Base-by-base conservation (phyloP, 2,797 vertebrate species). In the Acanthurus lineatus region DNA sequence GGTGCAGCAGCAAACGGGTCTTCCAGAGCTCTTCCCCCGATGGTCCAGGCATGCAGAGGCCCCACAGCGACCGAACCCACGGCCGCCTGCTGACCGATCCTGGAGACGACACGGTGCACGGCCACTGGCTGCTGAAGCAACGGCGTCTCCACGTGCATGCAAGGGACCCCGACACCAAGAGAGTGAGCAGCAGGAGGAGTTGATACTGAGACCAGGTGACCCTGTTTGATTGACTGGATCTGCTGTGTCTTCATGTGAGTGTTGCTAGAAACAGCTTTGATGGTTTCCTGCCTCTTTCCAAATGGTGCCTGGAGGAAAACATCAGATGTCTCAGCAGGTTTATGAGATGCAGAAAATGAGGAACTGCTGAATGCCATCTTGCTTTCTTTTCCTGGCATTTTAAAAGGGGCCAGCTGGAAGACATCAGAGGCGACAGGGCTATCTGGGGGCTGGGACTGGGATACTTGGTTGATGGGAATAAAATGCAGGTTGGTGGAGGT, bases 281-380 rank as follows among this genome's bases (percentile, higher is more conserved):
- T 92, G 72, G 78, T 0, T 54, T 95, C 96, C 42, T 88, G 96
- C 92, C 91, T 96, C 77, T 95, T 97, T 19, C 95, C 94, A 86
- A 98, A 98, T 0, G 98, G 97, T 0, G 97, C 97, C 91, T 94
- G 94, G 28, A 97, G 96, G 80, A 99, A 99, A n/a, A 98, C 94
- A 4, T 99, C 97, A 0, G 94, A 81, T 7, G 96, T 92, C 32
- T 96, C 96, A n/a, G 73, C 47, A 0, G 89, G 68, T 76, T 91
- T 85, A 19, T 51, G 91, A 75, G 93, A 85, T 42, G 92, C 93
- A 69, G 91, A 67, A 70, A 96, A 96, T 2, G 96, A 95, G 40
- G 95, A 95, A 87, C 95, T 92, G 83, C 93, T 88, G 80, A 94
- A 95, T 63, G 96, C 90, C 66, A 96, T 94, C 62, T 92, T 93